Conservation (phyloP, 37 sponge, comb jelly and placozoan genomes). For the Lycopodina hypogea region DNA sequence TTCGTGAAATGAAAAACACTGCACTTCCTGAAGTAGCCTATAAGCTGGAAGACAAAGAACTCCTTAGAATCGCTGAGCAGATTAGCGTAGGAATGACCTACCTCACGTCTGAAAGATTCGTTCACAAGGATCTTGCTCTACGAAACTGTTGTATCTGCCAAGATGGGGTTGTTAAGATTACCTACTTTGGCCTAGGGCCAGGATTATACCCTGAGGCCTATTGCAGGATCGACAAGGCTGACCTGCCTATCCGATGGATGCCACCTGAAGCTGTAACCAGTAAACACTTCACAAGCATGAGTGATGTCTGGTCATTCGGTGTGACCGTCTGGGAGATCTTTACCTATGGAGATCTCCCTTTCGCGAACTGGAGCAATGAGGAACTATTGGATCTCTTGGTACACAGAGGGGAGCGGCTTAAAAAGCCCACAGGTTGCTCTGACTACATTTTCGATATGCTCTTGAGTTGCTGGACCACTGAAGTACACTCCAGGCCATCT, state of each 20-base stretch:
- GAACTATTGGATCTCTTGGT: constrained; percentile 27
- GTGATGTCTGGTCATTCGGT: constrained; percentile 75
- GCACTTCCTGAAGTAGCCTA: background rate
- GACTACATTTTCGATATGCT: constrained; percentile 26
- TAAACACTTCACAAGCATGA: constrained; percentile 41
- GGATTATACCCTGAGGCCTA: constrained; percentile 66
- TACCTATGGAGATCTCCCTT: constrained; percentile 62
- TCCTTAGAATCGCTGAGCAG: constrained; percentile 59
- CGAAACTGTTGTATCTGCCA: constrained; percentile 63
- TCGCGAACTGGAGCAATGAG: constrained; percentile 35
- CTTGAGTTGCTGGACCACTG: constrained; percentile 45
- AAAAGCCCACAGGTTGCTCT: constrained; percentile 43
- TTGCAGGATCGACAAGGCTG: constrained; percentile 8
- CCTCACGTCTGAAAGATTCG: constrained; percentile 31
- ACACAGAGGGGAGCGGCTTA: background rate
- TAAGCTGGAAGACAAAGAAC: background rate
- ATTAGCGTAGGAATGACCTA: constrained; percentile 71
- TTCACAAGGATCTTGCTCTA: constrained; percentile 62
- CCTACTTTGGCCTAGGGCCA: constrained; percentile 55
- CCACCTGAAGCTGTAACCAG: constrained; percentile 48
- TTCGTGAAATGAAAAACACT: constrained; percentile 28
- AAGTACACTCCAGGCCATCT: constrained; percentile 19
- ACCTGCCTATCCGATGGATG: constrained; percentile 69
- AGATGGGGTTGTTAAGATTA: constrained; percentile 57
- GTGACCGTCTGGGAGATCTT: constrained; percentile 70